Evolutionary conservation across 2,113 vertebrate species (phyloP).

Genomic region (Motacilla tschutschensis): DNA sequence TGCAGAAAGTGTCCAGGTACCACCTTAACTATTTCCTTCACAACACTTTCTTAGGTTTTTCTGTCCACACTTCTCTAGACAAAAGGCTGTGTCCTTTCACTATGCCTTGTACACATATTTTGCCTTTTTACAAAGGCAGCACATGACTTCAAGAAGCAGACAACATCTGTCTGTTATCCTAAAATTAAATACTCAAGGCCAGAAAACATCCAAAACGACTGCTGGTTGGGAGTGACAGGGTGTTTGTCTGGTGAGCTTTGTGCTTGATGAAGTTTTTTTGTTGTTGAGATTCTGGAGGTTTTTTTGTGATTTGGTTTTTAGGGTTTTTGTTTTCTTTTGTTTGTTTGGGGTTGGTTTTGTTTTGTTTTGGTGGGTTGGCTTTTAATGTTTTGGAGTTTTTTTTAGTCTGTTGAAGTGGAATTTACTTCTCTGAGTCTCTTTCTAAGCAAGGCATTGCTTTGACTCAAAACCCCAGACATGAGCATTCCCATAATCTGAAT

Average conservation of each 20-base stretch:
- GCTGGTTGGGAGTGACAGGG: accelerated
- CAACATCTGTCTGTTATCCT: neutral
- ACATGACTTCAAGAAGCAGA: neutral
- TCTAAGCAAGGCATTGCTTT: neutral
- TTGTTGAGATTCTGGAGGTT: neutral
- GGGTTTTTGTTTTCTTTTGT: neutral
- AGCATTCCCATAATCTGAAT: constrained; percentile 16
- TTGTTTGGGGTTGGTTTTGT: neutral
- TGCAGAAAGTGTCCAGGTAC: neutral
- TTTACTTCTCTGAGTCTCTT: neutral
- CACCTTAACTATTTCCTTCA: neutral
- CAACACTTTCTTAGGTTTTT: neutral
- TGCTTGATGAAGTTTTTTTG: neutral
- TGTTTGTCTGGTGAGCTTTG: neutral
- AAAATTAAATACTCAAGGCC: neutral
- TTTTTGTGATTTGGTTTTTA: neutral
- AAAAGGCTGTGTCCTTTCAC: neutral
- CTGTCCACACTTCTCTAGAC: neutral
- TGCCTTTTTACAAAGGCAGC: neutral
- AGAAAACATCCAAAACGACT: neutral
- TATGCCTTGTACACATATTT: neutral
- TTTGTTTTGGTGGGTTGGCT: neutral
- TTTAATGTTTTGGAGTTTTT: neutral
- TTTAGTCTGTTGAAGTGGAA: neutral
- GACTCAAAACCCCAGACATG: neutral